phyloP scores from a whole-genome alignment of 2,797 vertebrate species.

The Morus bassanus region DNA sequence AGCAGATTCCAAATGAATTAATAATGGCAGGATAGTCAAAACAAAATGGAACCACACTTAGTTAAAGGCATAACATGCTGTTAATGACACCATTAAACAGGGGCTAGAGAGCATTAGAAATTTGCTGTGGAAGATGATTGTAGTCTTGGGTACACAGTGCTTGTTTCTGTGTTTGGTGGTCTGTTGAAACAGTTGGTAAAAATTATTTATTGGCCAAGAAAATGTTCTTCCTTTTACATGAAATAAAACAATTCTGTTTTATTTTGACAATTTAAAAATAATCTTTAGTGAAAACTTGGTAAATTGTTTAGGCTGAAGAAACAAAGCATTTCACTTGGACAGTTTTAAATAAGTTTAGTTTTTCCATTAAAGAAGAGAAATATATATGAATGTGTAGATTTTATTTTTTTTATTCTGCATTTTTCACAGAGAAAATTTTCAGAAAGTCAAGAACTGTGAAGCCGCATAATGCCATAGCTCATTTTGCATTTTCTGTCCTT shows the following conservation, averaged over 20 bases:
- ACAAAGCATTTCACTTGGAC: background rate
- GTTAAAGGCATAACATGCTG: background rate
- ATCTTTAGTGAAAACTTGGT: background rate
- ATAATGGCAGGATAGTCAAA: conserved; percentile 54
- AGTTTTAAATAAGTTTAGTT: background rate
- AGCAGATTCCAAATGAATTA: conserved; percentile 54
- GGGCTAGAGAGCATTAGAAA: background rate
- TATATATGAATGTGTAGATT: background rate
- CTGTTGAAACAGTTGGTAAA: background rate
- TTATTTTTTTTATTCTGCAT: background rate
- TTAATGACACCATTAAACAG: background rate
- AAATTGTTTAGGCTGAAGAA: background rate
- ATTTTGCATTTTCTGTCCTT: background rate
- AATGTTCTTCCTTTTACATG: background rate
- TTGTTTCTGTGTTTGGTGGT: background rate
- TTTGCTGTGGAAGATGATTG: background rate
- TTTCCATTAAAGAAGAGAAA: background rate
- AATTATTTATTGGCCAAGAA: background rate
- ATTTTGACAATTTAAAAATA: background rate
- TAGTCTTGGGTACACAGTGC: background rate
- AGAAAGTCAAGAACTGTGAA: background rate
- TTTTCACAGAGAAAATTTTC: background rate
- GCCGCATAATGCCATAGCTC: background rate
- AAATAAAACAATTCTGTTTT: background rate
- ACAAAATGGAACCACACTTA: background rate